Percentiles rank a stretch among this genome's conserved stretches.
Evolutionary conservation across 2,797 vertebrate genomes (phyloP).

Genomic region (Buceros bicornis): DNA sequence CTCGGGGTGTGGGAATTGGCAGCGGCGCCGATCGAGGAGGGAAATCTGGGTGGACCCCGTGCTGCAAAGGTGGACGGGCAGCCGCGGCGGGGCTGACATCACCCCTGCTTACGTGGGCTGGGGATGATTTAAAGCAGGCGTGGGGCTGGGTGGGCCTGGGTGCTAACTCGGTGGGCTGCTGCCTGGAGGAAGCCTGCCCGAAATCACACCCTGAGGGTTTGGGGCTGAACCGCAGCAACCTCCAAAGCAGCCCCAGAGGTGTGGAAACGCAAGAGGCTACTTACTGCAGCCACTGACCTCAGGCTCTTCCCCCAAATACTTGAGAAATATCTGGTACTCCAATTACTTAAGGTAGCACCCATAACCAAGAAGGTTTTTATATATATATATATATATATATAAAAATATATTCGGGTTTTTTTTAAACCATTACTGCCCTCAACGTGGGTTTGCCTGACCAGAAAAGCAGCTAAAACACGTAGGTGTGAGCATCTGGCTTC

Average conservation of each 20-base stretch:
- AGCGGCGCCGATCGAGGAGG: not conserved
- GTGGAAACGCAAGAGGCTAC: not conserved
- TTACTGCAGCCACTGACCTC: accelerated
- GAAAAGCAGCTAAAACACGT: not conserved
- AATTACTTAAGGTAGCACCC: accelerated
- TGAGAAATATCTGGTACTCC: not conserved
- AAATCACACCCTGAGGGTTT: not conserved
- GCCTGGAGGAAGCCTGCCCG: not conserved
- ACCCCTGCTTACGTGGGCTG: not conserved
- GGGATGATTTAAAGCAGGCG: not conserved
- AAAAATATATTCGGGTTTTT: too few relatives aligned
- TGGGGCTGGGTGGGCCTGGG: not conserved
- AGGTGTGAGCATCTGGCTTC: not conserved
- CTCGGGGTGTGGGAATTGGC: not conserved
- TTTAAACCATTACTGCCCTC: not conserved
- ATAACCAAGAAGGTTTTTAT: not conserved
- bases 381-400: not conserved
- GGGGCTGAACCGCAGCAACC: accelerated
- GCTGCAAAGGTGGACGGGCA: constrained; percentile 6
- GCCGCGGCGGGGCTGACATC: not conserved
- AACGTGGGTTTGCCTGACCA: not conserved
- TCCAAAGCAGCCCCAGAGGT: not conserved
- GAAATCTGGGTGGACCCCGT: not conserved
- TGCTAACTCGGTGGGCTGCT: not conserved
- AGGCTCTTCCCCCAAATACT: not conserved